Base-by-base conservation (phyloP, 1,140 invertebrate genomes). In the Stegodyphus mimosarum region DNA sequence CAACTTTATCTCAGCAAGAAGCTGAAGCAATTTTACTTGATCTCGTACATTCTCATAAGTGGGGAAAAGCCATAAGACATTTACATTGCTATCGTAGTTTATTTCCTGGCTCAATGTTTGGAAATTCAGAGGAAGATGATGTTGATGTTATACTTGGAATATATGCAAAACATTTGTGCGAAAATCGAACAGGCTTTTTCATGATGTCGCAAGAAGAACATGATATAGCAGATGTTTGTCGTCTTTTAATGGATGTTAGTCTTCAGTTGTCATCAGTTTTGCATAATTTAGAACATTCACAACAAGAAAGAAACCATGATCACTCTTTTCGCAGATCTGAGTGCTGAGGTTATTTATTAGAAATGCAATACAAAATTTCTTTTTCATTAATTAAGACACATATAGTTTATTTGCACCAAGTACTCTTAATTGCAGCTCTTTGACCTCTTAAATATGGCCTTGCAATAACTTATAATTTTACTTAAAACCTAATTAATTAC, bases 91-190 rank as follows among this genome's bases (percentile, higher is more conserved):
- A 93, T 89, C 92, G 92, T 71, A 92, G 92, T 10, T 91, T 93
- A 67, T 94, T 94, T 92, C 91, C 91, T 2, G 92, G 91, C 79
- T 93, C 94, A 69, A 88, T 91, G 81, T 92, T 92, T 87, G 91
- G 91, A 13, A 89, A 92, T 76, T 88, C 87, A 10, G 86, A 88
- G 50, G 90, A 90, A 70, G 90, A 95, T 89, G 93, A 94, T 86
- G 91, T 95, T 10, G 92, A 93, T n/a, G 92, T 92, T 10, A 92
- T 94, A 75, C 91, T 95, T 64, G 94, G 93, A 90, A 92, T 95
- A 87, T 95, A 94, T 89, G 95, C 94, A 88, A 93, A 92, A 88
- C 92, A 94, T 87, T 89, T 94, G 79, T 92, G 94, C 60, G 92
- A 94, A 87, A 93, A 94, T 87, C 92, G 93, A 90, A 91, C 93